Conservation (phyloP, 2,888 invertebrate species). For the Poecilus cupreus region DNA sequence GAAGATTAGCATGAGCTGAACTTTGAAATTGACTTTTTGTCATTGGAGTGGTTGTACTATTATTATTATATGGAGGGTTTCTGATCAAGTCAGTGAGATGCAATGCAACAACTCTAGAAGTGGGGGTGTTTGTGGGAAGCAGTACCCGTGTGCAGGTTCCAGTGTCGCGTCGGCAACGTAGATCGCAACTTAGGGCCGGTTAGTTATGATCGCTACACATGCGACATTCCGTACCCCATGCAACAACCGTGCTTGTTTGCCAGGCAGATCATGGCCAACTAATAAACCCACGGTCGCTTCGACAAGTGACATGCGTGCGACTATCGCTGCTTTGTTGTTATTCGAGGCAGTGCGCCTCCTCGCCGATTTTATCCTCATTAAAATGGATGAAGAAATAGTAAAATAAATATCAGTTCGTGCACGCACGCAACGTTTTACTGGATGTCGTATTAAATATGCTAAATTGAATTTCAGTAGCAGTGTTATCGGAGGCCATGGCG, state of each 20-base stretch:
- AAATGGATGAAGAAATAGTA: conserved; percentile 56
- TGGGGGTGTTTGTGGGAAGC: conserved; percentile 11
- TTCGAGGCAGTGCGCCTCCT: conserved; percentile 18
- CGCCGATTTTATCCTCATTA: conserved; percentile 55
- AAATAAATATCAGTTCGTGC: conserved; percentile 51
- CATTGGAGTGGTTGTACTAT: too few relatives aligned
- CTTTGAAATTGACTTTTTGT: too few relatives aligned
- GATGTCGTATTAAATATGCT: conserved; percentile 56
- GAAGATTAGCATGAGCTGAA: too few relatives aligned
- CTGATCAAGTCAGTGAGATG: too few relatives aligned
- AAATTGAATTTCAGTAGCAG: conserved; percentile 54
- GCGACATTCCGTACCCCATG: conserved; percentile 35
- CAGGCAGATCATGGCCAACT: conserved; percentile 48
- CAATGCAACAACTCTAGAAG: background rate
- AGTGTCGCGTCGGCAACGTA: conserved; percentile 24
- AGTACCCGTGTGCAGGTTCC: background rate
- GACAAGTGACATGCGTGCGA: conserved; percentile 55
- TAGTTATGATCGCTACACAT: conserved; percentile 48
- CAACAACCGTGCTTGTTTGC: conserved; percentile 24
- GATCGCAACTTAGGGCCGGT: conserved; percentile 22
- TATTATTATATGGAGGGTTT: too few relatives aligned
- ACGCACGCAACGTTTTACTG: conserved; percentile 36
- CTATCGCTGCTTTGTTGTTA: conserved; percentile 37
- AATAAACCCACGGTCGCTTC: conserved; percentile 55
- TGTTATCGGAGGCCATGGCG: conserved; percentile 5